Conservation (phyloP, 2,797 vertebrate genomes). For the Sandelia bainsii region DNA sequence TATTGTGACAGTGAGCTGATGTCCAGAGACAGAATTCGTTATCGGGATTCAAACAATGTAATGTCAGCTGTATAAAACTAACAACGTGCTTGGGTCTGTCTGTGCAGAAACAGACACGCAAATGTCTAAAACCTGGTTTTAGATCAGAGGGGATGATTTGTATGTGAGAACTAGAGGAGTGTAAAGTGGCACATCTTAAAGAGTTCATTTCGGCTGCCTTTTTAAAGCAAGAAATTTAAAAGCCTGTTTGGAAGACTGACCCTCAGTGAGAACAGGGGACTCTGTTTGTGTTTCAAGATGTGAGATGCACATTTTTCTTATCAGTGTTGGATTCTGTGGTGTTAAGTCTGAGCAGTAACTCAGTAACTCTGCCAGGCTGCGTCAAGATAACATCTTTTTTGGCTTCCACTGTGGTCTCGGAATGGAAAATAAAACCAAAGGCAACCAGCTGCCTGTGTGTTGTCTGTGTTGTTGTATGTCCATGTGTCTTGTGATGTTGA, state of each 20-base stretch:
- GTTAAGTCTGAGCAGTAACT: constrained; percentile 12
- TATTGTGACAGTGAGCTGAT: neutral
- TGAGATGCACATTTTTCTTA: constrained; percentile 32
- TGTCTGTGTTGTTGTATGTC: constrained; percentile 43
- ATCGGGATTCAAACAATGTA: neutral
- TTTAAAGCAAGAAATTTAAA: constrained; percentile 52
- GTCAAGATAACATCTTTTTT: constrained; percentile 22
- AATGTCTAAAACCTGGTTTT: constrained; percentile 10
- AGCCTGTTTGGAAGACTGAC: constrained; percentile 19
- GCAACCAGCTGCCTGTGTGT: constrained; percentile 37
- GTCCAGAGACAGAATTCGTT: neutral
- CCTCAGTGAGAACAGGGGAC: constrained; percentile 13
- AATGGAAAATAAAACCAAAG: constrained; percentile 42
- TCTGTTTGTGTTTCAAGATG: constrained; percentile 21
- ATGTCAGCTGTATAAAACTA: constrained; percentile 3
- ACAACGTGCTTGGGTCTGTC: neutral
- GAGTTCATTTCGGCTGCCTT: constrained; percentile 24
- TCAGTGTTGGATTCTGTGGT: constrained; percentile 17
- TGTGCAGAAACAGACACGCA: neutral
- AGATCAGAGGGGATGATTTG: constrained; percentile 55
- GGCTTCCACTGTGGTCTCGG: constrained; percentile 3
- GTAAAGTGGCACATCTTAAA: constrained; percentile 40
- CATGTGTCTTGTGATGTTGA: constrained; percentile 66
- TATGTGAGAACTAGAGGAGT: constrained; percentile 43
- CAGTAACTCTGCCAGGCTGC: constrained; percentile 13